These are phyloP conservation scores for Entosphenus tridentatus DNA, from an alignment of 2,113 vertebrate genomes.

Conservation along the genomic window DNA sequence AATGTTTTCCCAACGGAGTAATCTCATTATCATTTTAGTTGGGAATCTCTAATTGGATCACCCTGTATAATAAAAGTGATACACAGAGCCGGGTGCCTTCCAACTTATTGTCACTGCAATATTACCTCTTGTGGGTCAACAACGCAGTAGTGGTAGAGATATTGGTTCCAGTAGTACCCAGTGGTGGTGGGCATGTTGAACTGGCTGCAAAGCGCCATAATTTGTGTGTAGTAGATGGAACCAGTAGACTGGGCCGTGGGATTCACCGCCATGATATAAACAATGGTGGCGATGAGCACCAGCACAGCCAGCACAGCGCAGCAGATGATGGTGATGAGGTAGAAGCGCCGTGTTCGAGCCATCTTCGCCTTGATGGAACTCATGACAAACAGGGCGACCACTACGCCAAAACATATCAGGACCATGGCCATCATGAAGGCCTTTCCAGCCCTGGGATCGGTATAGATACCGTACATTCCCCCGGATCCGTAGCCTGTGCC, in stretches of 20 bases:
- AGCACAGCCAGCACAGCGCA: constrained; percentile 33
- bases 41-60: no score
- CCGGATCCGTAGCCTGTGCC: constrained; percentile 22
- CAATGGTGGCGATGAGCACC: constrained; percentile 46
- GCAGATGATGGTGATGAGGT: constrained; percentile 30
- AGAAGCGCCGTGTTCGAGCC: constrained; percentile 32
- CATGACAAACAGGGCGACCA: constrained; percentile 32
- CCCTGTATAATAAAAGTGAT: no score
- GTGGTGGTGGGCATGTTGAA: constrained; percentile 19
- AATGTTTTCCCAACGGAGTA: no score
- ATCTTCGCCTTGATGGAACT: constrained; percentile 29
- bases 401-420: constrained; percentile 34
- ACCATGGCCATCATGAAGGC: constrained; percentile 48
- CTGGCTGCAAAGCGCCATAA: constrained; percentile 36
- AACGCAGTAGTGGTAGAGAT: constrained; percentile 53
- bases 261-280: constrained; percentile 54
- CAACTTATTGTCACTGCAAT: not conserved
- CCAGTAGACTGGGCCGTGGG: constrained; percentile 42
- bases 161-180: constrained; percentile 26
- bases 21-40: no score
- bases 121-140: constrained; percentile 57
- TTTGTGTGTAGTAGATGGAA: constrained; percentile 37
- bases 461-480: constrained; percentile 16
- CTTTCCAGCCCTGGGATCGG: constrained; percentile 42
- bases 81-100: no score